These are phyloP conservation scores for Melitaea athalia DNA, from an alignment of 2,888 invertebrate genomes.

Conservation along the genomic window DNA sequence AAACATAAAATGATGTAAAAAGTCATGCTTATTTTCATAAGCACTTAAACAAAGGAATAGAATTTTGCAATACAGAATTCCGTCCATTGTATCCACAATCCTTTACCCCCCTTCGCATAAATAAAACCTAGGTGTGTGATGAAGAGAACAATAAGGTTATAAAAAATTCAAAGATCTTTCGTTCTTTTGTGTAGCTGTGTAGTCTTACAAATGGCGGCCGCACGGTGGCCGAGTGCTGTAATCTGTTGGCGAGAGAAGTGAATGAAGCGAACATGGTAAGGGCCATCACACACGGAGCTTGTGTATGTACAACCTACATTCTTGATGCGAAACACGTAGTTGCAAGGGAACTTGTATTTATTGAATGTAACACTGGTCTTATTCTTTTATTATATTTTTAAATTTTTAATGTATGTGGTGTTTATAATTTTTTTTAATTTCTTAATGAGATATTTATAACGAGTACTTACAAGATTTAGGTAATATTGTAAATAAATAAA, in stretches of 20 bases:
- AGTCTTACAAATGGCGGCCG: slow-evolving; percentile 54
- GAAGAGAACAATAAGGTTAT: slow-evolving; percentile 23
- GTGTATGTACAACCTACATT: no score
- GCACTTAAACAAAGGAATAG: not conserved
- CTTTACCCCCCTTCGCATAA: slow-evolving; percentile 10
- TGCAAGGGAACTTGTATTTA: no score
- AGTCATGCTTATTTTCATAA: not conserved
- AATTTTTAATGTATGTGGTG: no score
- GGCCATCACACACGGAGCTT: slow-evolving; percentile 8
- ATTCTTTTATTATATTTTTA: no score
- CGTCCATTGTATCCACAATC: not conserved
- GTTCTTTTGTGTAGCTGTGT: slow-evolving; percentile 30
- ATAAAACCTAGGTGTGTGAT: slow-evolving; percentile 22
- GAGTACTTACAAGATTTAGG: no score
- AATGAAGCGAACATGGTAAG: slow-evolving; percentile 34
- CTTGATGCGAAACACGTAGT: no score
- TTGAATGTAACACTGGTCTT: no score
- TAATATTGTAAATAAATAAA: no score
- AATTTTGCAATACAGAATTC: not conserved
- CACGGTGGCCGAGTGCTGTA: slow-evolving; percentile 53
- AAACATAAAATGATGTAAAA: not conserved
- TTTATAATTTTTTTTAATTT: no score
- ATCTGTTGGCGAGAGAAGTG: slow-evolving; percentile 56
- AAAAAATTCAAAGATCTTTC: slow-evolving; percentile 32
- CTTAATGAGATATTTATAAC: no score